Conservation (phyloP, 2,797 vertebrate genomes). For the Betta splendens region DNA sequence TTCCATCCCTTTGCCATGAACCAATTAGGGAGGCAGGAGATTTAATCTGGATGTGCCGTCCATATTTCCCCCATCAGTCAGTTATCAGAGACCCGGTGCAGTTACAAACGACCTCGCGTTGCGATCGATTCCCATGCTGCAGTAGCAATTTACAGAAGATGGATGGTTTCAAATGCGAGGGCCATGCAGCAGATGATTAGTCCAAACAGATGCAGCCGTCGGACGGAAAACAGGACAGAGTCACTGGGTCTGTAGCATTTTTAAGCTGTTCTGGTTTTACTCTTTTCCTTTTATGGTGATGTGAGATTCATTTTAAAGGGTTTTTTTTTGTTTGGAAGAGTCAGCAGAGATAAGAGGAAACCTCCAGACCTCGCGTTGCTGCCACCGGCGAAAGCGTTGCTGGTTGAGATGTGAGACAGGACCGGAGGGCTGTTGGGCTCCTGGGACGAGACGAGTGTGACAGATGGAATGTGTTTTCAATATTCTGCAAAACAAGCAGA, state of each 20-base stretch:
- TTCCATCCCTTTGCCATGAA: slow-evolving; percentile 49
- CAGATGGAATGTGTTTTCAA: slow-evolving; percentile 25
- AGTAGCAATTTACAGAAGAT: slow-evolving; percentile 38
- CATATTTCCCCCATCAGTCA: slow-evolving; percentile 47
- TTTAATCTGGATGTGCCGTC: slow-evolving; percentile 45
- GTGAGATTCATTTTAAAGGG: slow-evolving; percentile 2
- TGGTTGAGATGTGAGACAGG: slow-evolving; percentile 37
- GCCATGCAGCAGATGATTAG: slow-evolving; percentile 24
- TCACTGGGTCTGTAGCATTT: not conserved
- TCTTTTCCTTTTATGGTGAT: not conserved
- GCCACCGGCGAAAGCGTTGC: slow-evolving; percentile 27
- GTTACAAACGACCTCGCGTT: slow-evolving; percentile 43
- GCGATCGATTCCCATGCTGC: slow-evolving; percentile 44
- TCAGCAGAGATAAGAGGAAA: slow-evolving; percentile 19
- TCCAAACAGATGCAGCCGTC: slow-evolving; percentile 15
- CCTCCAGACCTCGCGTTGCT: slow-evolving; percentile 12
- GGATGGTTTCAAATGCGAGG: slow-evolving; percentile 36
- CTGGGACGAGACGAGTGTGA: slow-evolving; percentile 24
- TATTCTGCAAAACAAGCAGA: slow-evolving; percentile 40
- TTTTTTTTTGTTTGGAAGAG: not conserved
- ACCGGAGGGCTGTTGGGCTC: slow-evolving; percentile 13
- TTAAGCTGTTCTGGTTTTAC: too few species aligned
- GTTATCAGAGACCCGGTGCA: slow-evolving; percentile 24
- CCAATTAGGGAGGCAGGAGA: slow-evolving; percentile 66
- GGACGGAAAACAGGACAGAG: not conserved